Evolutionary conservation across 2,888 invertebrate genomes (phyloP).

Genomic region (Morinoia aosen): DNA sequence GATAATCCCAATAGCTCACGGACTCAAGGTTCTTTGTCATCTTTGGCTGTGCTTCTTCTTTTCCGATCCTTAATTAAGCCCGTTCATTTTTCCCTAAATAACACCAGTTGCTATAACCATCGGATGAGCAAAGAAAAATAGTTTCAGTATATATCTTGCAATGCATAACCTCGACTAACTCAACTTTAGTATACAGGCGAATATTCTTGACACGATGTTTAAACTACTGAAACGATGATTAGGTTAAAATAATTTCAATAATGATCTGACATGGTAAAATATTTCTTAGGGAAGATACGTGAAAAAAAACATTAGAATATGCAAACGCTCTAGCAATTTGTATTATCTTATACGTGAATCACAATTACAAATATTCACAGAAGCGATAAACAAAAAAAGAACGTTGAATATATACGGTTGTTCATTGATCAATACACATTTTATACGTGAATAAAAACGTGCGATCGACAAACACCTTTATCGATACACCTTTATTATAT

Average conservation of each 20-base stretch:
- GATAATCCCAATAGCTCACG: background rate
- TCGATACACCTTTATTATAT: too few species aligned
- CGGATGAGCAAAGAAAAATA: background rate
- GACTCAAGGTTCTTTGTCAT: background rate
- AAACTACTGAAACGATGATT: background rate
- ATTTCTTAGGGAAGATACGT: too few species aligned
- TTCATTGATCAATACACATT: too few species aligned
- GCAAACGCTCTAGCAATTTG: too few species aligned
- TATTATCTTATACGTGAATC: too few species aligned
- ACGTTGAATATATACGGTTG: too few species aligned
- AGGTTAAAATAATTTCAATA: background rate
- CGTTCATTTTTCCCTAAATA: background rate
- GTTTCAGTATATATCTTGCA: background rate
- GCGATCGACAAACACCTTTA: too few species aligned
- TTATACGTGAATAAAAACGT: too few species aligned
- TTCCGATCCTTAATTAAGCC: background rate
- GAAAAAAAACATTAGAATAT: too few species aligned
- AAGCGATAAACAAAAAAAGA: too few species aligned
- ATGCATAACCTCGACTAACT: background rate
- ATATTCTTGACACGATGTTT: background rate
- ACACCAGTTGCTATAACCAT: background rate
- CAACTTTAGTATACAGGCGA: background rate
- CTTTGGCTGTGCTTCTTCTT: background rate
- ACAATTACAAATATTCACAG: too few species aligned
- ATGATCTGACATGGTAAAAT: background rate